Conservation (phyloP, 2,797 vertebrate species). For the Eospalax fontanierii region DNA sequence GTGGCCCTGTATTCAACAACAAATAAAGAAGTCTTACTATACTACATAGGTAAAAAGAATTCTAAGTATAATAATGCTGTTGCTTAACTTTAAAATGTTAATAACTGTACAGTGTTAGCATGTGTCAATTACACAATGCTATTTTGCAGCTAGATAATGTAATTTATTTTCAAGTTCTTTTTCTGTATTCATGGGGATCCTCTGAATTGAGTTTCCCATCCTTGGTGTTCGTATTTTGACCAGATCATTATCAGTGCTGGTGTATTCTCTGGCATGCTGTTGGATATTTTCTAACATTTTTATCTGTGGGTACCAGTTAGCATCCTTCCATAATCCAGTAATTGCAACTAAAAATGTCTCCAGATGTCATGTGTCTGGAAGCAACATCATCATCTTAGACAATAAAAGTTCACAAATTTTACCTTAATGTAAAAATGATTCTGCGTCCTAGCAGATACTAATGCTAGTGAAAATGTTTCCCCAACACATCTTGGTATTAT, state of each 20-base stretch:
- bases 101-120: background rate
- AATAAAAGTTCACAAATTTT: background rate
- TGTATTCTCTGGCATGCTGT: background rate
- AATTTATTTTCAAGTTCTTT: background rate
- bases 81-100: constrained; percentile 32
- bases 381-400: background rate
- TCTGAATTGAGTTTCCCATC: background rate
- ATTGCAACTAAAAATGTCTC: background rate
- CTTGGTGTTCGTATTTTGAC: background rate
- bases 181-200: background rate
- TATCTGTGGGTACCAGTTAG: background rate
- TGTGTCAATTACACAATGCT: background rate
- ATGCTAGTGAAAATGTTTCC: background rate
- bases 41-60: background rate
- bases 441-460: background rate
- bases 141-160: background rate
- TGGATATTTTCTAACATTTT: background rate
- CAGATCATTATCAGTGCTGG: background rate
- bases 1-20: no score
- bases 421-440: background rate
- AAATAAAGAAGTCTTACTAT: no score
- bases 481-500: background rate
- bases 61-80: background rate
- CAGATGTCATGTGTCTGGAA: background rate
- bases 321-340: background rate